Conservation (phyloP, 2,888 invertebrate species). For the Heteromyza rotundicornis region DNA sequence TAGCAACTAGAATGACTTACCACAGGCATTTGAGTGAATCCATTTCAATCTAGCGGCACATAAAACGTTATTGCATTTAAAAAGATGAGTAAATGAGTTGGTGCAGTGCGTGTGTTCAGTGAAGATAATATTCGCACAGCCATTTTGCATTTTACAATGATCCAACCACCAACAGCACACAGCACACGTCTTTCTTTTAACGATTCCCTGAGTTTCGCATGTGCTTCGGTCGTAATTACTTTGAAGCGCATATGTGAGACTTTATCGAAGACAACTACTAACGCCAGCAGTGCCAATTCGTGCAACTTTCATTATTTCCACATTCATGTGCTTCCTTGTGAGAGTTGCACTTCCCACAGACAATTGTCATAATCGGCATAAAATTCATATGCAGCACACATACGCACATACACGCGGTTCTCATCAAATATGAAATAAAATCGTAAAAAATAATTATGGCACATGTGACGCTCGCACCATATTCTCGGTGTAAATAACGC, state of each 20-base stretch:
- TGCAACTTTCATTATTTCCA: too few species aligned
- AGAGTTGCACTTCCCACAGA: too few species aligned
- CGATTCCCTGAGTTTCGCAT: background rate
- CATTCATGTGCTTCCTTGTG: too few species aligned
- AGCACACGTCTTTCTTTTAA: background rate
- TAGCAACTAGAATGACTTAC: too few species aligned
- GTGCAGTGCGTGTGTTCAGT: constrained; percentile 13
- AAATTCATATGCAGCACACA: background rate
- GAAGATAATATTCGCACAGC: constrained; percentile 45
- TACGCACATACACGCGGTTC: constrained; percentile 41
- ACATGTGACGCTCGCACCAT: too few species aligned
- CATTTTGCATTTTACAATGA: constrained; percentile 54
- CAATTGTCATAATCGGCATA: too few species aligned
- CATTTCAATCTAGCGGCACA: constrained; percentile 26
- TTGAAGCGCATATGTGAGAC: too few species aligned
- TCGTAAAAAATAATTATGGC: constrained; percentile 35
- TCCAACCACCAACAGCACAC: constrained; percentile 36
- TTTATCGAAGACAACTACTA: too few species aligned
- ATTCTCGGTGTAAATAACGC: too few species aligned
- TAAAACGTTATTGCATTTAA: constrained; percentile 41
- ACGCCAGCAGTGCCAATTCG: too few species aligned
- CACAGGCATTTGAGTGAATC: constrained; percentile 36
- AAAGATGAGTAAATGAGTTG: constrained; percentile 16
- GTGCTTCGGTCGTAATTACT: background rate
- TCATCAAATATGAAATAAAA: constrained; percentile 55